phyloP scores from a whole-genome alignment of 1,140 invertebrate genomes.

The Euura lappo region DNA sequence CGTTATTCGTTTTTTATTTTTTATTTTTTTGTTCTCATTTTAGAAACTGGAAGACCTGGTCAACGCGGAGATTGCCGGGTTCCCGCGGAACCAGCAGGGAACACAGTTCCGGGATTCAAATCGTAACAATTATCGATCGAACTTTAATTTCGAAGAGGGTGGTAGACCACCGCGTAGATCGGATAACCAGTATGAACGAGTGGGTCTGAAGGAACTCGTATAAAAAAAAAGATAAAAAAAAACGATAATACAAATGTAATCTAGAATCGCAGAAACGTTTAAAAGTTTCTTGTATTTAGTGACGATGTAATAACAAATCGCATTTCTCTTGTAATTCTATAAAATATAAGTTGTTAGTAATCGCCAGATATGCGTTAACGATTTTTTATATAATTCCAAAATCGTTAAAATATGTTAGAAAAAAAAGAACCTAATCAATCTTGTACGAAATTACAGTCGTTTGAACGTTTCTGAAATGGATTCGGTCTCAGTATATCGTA shows the following conservation, averaged over 20 bases:
- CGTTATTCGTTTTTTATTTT: too few species aligned
- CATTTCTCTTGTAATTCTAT: background rate
- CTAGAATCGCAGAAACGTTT: background rate
- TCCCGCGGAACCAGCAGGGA: background rate
- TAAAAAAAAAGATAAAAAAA: background rate
- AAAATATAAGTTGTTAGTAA: conserved; percentile 3
- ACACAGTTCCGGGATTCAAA: background rate
- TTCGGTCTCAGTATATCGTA: too few species aligned
- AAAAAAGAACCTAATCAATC: too few species aligned
- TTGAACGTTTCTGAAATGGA: too few species aligned
- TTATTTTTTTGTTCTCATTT: conserved; percentile 12
- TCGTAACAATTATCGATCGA: background rate
- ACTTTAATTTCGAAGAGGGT: too few species aligned
- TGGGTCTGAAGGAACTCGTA: background rate
- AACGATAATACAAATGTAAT: background rate
- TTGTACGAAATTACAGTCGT: too few species aligned
- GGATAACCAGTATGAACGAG: background rate
- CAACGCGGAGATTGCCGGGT: background rate
- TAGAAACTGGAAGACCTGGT: conserved; percentile 13
- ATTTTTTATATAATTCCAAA: too few species aligned
- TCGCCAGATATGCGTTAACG: background rate
- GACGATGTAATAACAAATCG: background rate
- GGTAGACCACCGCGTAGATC: background rate
- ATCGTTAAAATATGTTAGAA: too few species aligned
- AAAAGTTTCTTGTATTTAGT: background rate